These are phyloP conservation scores for Lithobates sylvaticus DNA, from an alignment of 2,797 vertebrate species.

Conservation along the genomic window DNA sequence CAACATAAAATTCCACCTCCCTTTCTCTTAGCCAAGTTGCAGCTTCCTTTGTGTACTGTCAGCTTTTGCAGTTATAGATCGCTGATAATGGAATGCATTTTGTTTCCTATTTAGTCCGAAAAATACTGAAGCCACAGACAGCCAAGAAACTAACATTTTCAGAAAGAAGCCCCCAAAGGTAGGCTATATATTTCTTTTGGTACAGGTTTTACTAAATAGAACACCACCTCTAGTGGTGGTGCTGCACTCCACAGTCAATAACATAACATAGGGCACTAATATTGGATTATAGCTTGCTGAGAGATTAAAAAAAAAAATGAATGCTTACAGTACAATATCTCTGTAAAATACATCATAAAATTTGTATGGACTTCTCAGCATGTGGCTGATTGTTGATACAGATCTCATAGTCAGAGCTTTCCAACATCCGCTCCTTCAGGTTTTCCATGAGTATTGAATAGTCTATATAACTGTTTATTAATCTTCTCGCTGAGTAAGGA, in stretches of 20 bases:
- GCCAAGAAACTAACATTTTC: no score
- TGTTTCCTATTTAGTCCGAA: no score
- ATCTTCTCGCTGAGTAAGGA: background rate
- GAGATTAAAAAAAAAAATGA: background rate
- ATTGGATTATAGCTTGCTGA: background rate
- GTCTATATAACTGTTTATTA: background rate
- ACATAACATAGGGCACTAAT: background rate
- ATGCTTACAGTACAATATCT: background rate
- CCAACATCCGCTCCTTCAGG: conserved; percentile 21
- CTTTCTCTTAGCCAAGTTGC: no score
- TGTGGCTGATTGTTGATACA: conserved; percentile 11
- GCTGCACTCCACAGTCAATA: background rate
- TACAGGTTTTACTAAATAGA: background rate
- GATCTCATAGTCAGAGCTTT: conserved; percentile 4
- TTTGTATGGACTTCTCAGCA: background rate
- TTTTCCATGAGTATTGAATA: conserved; percentile 9
- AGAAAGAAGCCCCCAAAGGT: no score
- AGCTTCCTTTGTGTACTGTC: no score
- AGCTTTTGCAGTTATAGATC: no score
- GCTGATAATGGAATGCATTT: no score
- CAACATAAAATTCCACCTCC: no score
- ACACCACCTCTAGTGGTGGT: background rate
- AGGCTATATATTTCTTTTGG: no score
- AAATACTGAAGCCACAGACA: no score
- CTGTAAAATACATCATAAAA: background rate